Evolutionary conservation across 64 coral and sea anemone genomes (phyloP).

Genomic region (Astreopora myriophthalma): DNA sequence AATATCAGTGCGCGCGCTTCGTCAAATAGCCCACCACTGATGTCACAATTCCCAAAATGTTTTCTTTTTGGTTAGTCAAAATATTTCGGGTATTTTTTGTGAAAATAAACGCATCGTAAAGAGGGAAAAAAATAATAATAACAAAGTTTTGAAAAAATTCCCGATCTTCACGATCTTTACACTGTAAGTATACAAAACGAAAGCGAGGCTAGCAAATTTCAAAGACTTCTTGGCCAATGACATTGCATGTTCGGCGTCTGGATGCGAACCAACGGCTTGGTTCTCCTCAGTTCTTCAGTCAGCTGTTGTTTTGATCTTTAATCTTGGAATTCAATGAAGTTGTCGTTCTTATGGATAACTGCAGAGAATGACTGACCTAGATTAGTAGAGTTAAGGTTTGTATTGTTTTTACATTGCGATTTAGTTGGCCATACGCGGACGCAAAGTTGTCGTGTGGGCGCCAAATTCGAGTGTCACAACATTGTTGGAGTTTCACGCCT

Average conservation of each 20-base stretch:
- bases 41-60: no score
- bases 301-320: slow-evolving; percentile 43
- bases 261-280: slow-evolving; percentile 85
- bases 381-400: slow-evolving; percentile 16
- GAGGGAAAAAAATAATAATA: no score
- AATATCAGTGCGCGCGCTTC: no score
- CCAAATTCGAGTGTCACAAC: slow-evolving; percentile 48
- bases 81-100: no score
- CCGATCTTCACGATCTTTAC: no score
- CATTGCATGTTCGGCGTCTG: slow-evolving; percentile 54
- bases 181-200: no score
- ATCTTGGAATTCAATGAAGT: not conserved
- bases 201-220: slow-evolving; percentile 82
- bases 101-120: no score
- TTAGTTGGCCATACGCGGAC: not conserved
- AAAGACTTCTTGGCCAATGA: slow-evolving; percentile 83
- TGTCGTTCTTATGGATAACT: not conserved
- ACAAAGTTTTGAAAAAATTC: no score
- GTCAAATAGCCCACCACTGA: no score
- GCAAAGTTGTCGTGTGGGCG: not conserved
- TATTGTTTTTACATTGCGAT: not conserved
- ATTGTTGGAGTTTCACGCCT: not conserved
- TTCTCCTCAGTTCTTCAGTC: slow-evolving; percentile 65
- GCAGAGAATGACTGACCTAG: not conserved
- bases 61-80: no score